These are phyloP conservation scores for Empidonax alnorum DNA, from an alignment of 2,113 vertebrate species.

Conservation along the genomic window DNA sequence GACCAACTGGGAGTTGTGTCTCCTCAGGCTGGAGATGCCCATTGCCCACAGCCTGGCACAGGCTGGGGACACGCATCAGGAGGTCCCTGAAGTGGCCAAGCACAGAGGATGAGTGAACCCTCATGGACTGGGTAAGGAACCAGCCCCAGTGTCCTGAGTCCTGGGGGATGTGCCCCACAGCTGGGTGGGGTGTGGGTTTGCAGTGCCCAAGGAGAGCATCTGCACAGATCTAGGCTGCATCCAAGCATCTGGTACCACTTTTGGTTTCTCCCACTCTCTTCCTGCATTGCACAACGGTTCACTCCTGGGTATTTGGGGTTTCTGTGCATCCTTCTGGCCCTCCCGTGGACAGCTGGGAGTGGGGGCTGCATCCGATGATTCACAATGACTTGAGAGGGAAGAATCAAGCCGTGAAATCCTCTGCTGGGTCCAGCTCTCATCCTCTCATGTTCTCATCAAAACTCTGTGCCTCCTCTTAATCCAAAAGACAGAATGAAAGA, in stretches of 20 bases:
- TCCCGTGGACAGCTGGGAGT: not conserved
- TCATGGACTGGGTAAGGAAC: not conserved
- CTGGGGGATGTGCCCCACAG: not conserved
- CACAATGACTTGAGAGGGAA: not conserved
- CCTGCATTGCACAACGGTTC: not conserved
- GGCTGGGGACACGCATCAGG: not conserved
- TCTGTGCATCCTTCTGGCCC: constrained; percentile 7
- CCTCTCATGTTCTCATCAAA: not conserved
- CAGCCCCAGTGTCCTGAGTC: fast-evolving
- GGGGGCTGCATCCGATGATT: not conserved
- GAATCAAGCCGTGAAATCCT: not conserved
- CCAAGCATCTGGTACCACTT: not conserved
- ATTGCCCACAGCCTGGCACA: not conserved
- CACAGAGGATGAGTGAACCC: not conserved
- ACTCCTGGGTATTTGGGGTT: not conserved
- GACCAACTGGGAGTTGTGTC: not conserved
- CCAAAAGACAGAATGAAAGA: not conserved
- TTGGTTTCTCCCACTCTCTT: not conserved
- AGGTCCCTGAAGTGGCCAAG: not conserved
- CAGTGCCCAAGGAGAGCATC: not conserved
- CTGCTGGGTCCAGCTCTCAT: not conserved
- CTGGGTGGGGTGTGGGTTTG: not conserved
- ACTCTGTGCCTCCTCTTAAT: not conserved
- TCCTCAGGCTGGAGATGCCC: not conserved
- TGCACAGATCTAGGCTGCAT: not conserved